Conservation (phyloP, 2,888 invertebrate species). For the Drosophila stalkeri region DNA sequence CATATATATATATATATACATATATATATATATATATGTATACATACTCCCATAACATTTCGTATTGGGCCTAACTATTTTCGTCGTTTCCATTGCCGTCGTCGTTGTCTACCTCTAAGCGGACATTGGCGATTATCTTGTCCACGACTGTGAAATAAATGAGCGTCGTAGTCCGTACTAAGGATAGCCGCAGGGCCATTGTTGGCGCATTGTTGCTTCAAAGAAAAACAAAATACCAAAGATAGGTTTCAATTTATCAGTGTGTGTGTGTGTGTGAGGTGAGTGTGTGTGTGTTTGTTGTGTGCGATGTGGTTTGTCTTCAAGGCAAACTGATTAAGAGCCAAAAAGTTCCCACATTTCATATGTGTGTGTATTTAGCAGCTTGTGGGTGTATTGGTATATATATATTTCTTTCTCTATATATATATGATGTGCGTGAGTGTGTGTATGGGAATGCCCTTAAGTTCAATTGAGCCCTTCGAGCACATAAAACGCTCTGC, state of each 20-base stretch:
- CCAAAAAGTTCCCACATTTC: slow-evolving; percentile 69
- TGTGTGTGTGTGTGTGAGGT: slow-evolving; percentile 44
- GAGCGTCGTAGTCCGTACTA: slow-evolving; percentile 78
- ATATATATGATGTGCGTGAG: slow-evolving; percentile 23
- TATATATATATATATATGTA: slow-evolving; percentile 2
- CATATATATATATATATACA: background rate
- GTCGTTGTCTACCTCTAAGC: slow-evolving; percentile 71
- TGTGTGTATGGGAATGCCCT: slow-evolving; percentile 60
- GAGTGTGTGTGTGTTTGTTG: slow-evolving; percentile 45
- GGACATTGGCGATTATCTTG: slow-evolving; percentile 81
- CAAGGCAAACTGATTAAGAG: slow-evolving; percentile 66
- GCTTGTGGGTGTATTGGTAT: slow-evolving; percentile 43
- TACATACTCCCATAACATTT: slow-evolving; percentile 32
- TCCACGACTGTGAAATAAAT: slow-evolving; percentile 81
- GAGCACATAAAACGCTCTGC: slow-evolving; percentile 57
- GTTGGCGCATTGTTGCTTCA: slow-evolving; percentile 79
- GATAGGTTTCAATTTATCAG: slow-evolving; percentile 69
- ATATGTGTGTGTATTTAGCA: slow-evolving; percentile 44
- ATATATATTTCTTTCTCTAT: background rate
- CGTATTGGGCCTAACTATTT: slow-evolving; percentile 52
- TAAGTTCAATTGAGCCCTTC: slow-evolving; percentile 58
- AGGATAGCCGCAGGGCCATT: slow-evolving; percentile 64
- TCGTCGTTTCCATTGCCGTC: slow-evolving; percentile 18
- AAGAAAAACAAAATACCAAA: slow-evolving; percentile 69
- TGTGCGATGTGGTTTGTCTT: slow-evolving; percentile 62